A percentile compares a stretch with the other conserved stretches of the same genome.
Evolutionary conservation across 2,797 vertebrate species (phyloP).

Genomic region (Pogonophryne albipinna): DNA sequence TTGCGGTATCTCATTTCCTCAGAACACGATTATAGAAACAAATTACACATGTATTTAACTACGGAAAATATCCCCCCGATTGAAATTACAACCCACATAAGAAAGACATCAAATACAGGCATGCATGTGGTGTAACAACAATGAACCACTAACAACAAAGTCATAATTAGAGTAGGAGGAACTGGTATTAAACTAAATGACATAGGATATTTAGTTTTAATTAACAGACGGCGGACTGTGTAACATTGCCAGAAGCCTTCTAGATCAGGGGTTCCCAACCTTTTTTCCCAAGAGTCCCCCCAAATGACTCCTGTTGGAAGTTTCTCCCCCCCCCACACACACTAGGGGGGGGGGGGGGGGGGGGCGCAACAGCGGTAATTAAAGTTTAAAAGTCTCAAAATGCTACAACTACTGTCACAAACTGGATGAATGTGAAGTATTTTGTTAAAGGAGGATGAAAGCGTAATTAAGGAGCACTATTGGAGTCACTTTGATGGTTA

Average conservation of each 20-base stretch:
- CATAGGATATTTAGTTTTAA: background rate
- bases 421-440: too few species aligned
- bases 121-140: background rate
- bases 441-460: too few species aligned
- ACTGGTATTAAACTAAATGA: background rate
- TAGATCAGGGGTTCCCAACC: too few species aligned
- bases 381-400: too few species aligned
- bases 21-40: background rate
- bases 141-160: background rate
- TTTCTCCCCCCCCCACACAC: too few species aligned
- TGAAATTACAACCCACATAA: background rate
- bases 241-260: background rate
- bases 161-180: background rate
- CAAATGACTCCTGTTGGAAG: too few species aligned
- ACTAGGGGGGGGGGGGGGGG: too few species aligned
- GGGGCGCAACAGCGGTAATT: too few species aligned
- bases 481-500: too few species aligned
- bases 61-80: background rate
- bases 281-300: too few species aligned
- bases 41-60: background rate
- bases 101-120: background rate
- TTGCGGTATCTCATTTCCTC: background rate
- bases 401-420: too few species aligned
- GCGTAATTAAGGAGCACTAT: too few species aligned
- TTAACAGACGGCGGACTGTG: background rate